Conservation (phyloP, 2,888 invertebrate genomes). For the Thymelicus sylvestris region DNA sequence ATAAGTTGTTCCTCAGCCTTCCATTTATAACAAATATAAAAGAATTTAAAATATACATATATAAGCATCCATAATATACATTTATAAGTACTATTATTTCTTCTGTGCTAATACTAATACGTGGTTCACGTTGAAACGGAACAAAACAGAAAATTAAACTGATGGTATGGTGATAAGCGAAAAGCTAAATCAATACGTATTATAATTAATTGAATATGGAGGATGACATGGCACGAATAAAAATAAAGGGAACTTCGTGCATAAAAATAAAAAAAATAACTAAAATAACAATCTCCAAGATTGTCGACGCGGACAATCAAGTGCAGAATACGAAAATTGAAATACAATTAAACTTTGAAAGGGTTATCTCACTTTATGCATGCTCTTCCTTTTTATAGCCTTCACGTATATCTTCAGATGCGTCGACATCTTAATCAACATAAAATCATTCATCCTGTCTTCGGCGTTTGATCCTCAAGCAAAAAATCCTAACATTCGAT, state of each 20-base stretch:
- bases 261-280: not conserved
- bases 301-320: not conserved
- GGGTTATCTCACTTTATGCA: not conserved
- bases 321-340: not conserved
- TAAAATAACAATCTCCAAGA: not conserved
- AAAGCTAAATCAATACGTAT: no score
- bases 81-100: no score
- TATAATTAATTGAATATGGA: no score
- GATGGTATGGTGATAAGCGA: no score
- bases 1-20: no score
- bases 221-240: not conserved
- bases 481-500: not conserved
- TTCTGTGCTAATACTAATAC: no score
- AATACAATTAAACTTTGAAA: not conserved
- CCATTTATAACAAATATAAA: no score
- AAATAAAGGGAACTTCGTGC: not conserved
- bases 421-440: conserved; percentile 5
- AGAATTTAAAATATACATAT: no score
- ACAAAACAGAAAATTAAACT: no score
- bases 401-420: not conserved
- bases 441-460: conserved; percentile 8
- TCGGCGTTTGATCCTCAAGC: conserved; percentile 6
- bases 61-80: no score
- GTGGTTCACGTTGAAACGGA: no score
- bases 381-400: not conserved